Evolutionary conservation across 2,888 invertebrate species (phyloP).

Genomic region (Spilosoma lubricipeda): DNA sequence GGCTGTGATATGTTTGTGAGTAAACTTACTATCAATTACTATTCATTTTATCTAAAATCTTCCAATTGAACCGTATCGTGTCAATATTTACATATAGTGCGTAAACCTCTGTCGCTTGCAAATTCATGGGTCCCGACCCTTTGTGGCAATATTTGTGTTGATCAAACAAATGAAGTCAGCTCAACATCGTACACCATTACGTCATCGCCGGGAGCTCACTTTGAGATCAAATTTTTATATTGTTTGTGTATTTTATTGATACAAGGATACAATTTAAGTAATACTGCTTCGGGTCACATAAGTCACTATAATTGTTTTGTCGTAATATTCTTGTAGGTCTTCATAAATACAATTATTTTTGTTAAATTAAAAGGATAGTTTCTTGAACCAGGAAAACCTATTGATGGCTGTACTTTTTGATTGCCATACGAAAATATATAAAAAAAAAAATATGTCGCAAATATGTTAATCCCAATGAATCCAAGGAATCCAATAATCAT

Average conservation of each 20-base stretch:
- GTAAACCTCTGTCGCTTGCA: constrained; percentile 22
- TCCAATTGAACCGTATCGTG: constrained; percentile 10
- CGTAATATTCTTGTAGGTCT: neutral
- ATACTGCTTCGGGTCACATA: neutral
- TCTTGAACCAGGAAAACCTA: too few relatives aligned
- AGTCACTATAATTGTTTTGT: neutral
- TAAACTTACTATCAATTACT: neutral
- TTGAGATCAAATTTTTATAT: constrained; percentile 32
- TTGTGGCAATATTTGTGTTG: constrained; percentile 57
- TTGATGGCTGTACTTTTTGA: neutral
- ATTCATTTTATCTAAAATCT: neutral
- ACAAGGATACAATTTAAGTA: neutral
- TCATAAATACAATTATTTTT: neutral
- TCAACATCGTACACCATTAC: constrained; percentile 48
- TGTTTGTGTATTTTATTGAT: constrained; percentile 36
- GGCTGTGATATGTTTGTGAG: too few relatives aligned
- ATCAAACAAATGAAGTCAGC: constrained; percentile 48
- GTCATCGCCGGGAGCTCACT: constrained; percentile 40
- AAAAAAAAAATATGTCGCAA: too few relatives aligned
- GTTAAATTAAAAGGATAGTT: neutral
- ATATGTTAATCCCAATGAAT: too few relatives aligned
- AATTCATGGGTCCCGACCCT: constrained; percentile 44
- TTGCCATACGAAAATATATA: too few relatives aligned
- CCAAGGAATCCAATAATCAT: too few relatives aligned
- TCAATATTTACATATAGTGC: constrained; percentile 10